These are phyloP conservation scores for Cydia fagiglandana DNA, from an alignment of 1,140 invertebrate genomes.

Conservation along the genomic window DNA sequence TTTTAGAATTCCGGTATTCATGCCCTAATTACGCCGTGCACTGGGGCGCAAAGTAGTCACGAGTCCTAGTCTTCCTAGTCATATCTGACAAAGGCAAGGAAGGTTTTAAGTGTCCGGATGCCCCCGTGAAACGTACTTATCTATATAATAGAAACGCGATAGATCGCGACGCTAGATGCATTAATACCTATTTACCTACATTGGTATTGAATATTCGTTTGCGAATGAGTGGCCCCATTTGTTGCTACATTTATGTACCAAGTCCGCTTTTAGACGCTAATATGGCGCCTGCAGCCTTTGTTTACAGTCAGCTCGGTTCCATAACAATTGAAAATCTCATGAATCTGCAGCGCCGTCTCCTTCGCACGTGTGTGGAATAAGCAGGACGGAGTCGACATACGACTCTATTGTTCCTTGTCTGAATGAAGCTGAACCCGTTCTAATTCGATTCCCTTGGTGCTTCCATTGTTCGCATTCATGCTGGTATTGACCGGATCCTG, in stretches of 20 bases:
- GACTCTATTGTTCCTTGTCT: slow-evolving; percentile 4
- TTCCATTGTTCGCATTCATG: slow-evolving; percentile 14
- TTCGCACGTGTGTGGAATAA: not conserved
- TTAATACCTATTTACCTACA: not conserved
- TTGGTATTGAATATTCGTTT: slow-evolving; percentile 11
- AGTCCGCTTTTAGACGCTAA: not conserved
- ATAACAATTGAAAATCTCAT: slow-evolving; percentile 15
- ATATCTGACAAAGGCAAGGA: not conserved
- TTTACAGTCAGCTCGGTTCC: not conserved
- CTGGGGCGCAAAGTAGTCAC: no score
- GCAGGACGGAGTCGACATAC: slow-evolving; percentile 3
- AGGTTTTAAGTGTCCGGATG: no score
- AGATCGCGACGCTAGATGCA: no score
- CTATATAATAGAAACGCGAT: no score
- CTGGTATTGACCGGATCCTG: slow-evolving; percentile 25
- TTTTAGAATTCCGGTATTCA: no score
- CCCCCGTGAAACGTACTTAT: no score
- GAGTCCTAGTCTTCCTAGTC: not conserved
- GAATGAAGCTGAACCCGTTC: slow-evolving; percentile 28
- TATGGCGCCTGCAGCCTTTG: slow-evolving; percentile 11
- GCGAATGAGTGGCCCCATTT: not conserved
- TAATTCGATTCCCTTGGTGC: slow-evolving; percentile 27
- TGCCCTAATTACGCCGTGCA: no score
- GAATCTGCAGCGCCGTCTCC: not conserved
- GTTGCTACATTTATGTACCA: not conserved